phyloP scores from a whole-genome alignment of 2,888 invertebrate species.

The Frankliniella intonsa region DNA sequence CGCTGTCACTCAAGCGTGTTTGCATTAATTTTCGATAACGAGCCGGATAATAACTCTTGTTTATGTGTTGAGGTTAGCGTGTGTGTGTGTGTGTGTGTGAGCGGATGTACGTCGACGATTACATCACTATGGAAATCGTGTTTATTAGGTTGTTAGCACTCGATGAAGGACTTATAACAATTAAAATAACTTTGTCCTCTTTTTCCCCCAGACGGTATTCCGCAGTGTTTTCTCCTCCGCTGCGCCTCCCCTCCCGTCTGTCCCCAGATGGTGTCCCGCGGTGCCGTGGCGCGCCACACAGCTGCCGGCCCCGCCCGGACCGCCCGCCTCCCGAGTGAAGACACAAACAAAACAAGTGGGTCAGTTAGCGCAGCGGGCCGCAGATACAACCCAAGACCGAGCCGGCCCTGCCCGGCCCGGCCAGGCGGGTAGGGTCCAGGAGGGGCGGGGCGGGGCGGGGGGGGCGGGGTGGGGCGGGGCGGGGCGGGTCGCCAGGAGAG shows the following conservation, averaged over 20 bases:
- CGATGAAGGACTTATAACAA: no score
- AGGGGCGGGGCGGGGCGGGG: not conserved
- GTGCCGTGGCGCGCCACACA: not conserved
- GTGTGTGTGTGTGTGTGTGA: no score
- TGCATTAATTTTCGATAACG: slow-evolving; percentile 21
- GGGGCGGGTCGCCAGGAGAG: not conserved
- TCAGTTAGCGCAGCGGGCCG: not conserved
- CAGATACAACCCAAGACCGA: not conserved
- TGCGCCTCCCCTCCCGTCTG: not conserved
- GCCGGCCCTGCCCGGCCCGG: not conserved
- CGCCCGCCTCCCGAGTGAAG: not conserved
- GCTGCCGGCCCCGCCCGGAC: not conserved
- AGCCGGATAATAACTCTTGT: not conserved
- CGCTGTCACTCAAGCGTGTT: not conserved
- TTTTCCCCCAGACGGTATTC: no score
- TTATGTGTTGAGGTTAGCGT: no score
- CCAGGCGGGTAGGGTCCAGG: not conserved
- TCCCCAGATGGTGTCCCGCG: not conserved
- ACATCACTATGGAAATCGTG: no score
- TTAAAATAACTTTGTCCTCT: no score
- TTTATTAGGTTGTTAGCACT: no score
- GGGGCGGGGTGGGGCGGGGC: not conserved
- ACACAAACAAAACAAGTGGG: slow-evolving; percentile 26
- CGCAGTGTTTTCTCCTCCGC: no score
- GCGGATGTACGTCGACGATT: no score